phyloP scores from a whole-genome alignment of 1,140 invertebrate species.

The Zaprionus vittiger region DNA sequence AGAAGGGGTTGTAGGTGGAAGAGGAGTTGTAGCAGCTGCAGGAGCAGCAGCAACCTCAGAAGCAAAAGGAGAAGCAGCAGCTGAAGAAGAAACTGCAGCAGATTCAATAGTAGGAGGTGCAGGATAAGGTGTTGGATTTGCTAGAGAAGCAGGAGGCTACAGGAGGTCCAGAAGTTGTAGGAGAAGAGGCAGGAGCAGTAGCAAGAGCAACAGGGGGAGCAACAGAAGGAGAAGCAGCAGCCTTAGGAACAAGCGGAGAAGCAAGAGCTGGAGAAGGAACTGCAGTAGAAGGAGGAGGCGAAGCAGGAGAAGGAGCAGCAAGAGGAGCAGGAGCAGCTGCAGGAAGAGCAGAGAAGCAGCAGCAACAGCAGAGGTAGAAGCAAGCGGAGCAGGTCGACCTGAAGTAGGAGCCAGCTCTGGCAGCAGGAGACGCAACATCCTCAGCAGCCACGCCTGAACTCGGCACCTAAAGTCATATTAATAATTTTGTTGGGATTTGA shows the following conservation, averaged over 20 bases:
- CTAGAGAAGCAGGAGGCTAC: background rate
- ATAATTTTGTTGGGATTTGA: constrained; percentile 77
- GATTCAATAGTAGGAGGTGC: background rate
- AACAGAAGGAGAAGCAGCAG: no score
- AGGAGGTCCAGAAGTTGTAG: background rate
- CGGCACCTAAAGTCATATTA: constrained; percentile 74
- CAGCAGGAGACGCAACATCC: background rate
- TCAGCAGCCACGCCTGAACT: constrained; percentile 30
- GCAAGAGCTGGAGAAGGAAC: no score
- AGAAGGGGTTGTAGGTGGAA: background rate
- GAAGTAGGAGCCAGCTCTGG: background rate
- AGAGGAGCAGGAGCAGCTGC: no score
- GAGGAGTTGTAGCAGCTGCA: background rate
- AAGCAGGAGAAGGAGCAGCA: no score
- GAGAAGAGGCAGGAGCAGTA: background rate
- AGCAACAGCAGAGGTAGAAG: background rate
- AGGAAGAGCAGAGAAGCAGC: no score
- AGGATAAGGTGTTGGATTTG: background rate
- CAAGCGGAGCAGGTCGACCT: background rate
- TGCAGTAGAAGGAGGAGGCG: no score
- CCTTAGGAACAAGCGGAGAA: no score
- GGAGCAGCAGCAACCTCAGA: background rate
- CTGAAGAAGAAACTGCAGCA: background rate
- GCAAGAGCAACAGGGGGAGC: background rate
- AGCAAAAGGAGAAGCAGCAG: background rate